Evolutionary conservation across 2,797 vertebrate genomes (phyloP), one percentile per base, ranked within the genome.

Genomic region (Neoniphon sammara): DNA sequence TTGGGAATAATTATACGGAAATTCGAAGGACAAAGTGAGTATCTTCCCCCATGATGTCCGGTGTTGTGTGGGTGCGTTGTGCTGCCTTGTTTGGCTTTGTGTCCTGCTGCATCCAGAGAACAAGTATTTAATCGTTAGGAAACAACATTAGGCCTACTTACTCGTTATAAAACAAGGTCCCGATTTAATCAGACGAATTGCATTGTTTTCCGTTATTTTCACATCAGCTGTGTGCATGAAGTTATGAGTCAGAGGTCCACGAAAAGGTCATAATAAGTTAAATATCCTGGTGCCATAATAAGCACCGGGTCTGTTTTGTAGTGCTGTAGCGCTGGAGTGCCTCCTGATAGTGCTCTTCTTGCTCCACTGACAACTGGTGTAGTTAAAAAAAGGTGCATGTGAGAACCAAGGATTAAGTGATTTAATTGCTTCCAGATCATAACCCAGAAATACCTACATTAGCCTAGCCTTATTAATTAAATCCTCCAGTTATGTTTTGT

Each of bases 11-110:
- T 98, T 83, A 98, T 98, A 79, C 93, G 96, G 81, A 98, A 98
- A 97, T 98, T 98, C 92, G 96, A 98, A 92, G 96, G 96, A 91
- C 96, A 98, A 93, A 98, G 96, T 98, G 94, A 97, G 96, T 97
- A 93, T 73, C 23, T 12, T 7, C 73, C 73, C 58, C 67, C 42
- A 31, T 7, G 63, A 2, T 63, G 65, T 55, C 44, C 71, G 47
- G 46, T 52, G 71, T 12, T 67, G 73, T 60, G 77, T 67, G 72
- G 50, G 42, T 62, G 66, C 44, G 67, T 18, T 73, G 64, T 61
- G 73, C 27, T 67, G 75, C 57, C 34, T 68, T 42, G 18, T 66
- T 80, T 18, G 17, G 17, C 47, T 81, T 85, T 89, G 85, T 88
- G 77, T 78, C 55, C 68, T 66, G 56, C 73, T 81, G 73, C 67